phyloP scores from a whole-genome alignment of 2,113 vertebrate genomes.

The Dissostichus mawsoni region DNA sequence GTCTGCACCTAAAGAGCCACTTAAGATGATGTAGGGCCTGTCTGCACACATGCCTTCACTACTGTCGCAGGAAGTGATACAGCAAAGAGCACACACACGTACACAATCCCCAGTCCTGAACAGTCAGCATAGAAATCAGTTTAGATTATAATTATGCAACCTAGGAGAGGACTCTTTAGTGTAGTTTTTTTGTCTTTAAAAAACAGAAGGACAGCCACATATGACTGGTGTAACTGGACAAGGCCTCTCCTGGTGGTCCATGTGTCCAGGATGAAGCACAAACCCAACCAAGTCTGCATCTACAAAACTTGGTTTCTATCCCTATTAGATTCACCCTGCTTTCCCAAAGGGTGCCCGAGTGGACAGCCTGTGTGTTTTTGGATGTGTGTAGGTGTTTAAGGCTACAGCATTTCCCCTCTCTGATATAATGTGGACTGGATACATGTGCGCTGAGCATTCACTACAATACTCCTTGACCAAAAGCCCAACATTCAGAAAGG shows the following conservation, averaged over 20 bases:
- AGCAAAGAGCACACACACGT: slow-evolving; percentile 37
- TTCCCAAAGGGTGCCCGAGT: slow-evolving; percentile 55
- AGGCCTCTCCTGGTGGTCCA: slow-evolving; percentile 3
- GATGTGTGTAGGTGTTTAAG: slow-evolving; percentile 35
- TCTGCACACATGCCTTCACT: slow-evolving; percentile 83
- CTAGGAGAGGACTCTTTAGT: background rate
- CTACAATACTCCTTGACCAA: background rate
- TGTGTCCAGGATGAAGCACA: slow-evolving; percentile 19
- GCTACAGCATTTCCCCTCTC: slow-evolving; percentile 15
- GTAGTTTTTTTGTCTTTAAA: background rate
- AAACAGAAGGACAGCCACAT: background rate
- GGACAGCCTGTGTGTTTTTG: slow-evolving; percentile 36
- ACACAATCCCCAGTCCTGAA: slow-evolving; percentile 21
- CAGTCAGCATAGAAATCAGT: slow-evolving; percentile 7
- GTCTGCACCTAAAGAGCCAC: slow-evolving; percentile 86
- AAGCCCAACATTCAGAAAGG: background rate
- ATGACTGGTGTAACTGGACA: background rate
- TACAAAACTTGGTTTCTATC: background rate
- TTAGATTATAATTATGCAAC: slow-evolving; percentile 15
- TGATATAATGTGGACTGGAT: slow-evolving; percentile 27
- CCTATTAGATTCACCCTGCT: slow-evolving; percentile 59
- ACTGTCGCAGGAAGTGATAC: slow-evolving; percentile 73
- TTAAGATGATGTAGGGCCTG: slow-evolving; percentile 88
- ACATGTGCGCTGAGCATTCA: background rate
- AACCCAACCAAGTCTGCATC: background rate